phyloP scores from a whole-genome alignment of 1,140 invertebrate species.

The Heliconius melpomene region DNA sequence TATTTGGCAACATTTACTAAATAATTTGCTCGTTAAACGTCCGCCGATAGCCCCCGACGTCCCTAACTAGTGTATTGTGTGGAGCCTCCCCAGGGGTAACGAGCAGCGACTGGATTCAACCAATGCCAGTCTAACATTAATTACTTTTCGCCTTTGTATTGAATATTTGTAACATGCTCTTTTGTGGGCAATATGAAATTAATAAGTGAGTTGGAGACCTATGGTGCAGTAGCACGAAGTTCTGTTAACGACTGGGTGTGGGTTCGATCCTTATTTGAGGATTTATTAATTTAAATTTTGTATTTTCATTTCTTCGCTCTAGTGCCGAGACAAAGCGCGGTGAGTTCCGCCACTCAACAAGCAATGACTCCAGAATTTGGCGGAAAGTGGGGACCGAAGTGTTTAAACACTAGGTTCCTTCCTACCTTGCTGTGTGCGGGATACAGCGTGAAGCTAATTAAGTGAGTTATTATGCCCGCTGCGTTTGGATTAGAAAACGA shows the following conservation, averaged over 20 bases:
- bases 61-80: slow-evolving; percentile 77
- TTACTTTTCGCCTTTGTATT: slow-evolving; percentile 65
- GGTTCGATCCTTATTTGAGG: too few relatives aligned
- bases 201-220: slow-evolving; percentile 54
- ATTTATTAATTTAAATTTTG: too few relatives aligned
- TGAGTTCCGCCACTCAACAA: too few relatives aligned
- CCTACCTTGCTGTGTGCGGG: too few relatives aligned
- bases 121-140: slow-evolving; percentile 71
- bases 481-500: slow-evolving; percentile 62
- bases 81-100: slow-evolving; percentile 55
- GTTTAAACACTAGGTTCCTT: too few relatives aligned
- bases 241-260: slow-evolving; percentile 50
- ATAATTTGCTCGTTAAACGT: slow-evolving; percentile 80
- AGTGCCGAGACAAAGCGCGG: too few relatives aligned
- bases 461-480: slow-evolving; percentile 51
- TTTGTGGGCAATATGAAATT: slow-evolving; percentile 71
- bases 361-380: too few relatives aligned
- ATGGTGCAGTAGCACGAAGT: slow-evolving; percentile 42
- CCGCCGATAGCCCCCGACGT: slow-evolving; percentile 53
- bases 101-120: slow-evolving; percentile 53
- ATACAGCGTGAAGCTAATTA: background rate
- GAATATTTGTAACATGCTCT: slow-evolving; percentile 75
- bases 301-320: too few relatives aligned
- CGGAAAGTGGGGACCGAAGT: too few relatives aligned
- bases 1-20: slow-evolving; percentile 80